Evolutionary conservation across 2,113 vertebrate species (phyloP).

Genomic region (Meriones unguiculatus): DNA sequence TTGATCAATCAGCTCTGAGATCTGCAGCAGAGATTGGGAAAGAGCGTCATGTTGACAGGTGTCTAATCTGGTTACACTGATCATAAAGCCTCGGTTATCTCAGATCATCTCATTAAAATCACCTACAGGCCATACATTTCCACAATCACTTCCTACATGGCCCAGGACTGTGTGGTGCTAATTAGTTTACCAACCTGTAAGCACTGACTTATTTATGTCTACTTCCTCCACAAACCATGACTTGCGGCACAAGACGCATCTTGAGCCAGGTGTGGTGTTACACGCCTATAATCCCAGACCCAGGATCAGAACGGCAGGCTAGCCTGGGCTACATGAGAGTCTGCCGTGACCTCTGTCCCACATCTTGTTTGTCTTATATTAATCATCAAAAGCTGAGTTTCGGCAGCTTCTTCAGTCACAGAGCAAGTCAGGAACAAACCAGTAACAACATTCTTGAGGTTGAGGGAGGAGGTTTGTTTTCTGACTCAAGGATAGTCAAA

Average conservation of each 20-base stretch:
- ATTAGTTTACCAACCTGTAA: slow-evolving; percentile 28
- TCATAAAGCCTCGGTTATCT: slow-evolving; percentile 57
- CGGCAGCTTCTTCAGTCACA: neutral
- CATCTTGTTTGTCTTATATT: neutral
- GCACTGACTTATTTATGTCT: neutral
- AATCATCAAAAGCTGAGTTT: slow-evolving; percentile 42
- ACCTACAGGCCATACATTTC: slow-evolving; percentile 50
- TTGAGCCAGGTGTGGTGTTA: neutral
- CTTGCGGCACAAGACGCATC: neutral
- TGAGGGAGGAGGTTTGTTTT: neutral
- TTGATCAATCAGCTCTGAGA: slow-evolving; percentile 51
- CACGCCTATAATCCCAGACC: neutral
- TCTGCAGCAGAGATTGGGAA: slow-evolving; percentile 50
- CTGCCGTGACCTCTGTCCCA: neutral
- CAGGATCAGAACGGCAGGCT: neutral
- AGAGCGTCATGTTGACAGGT: slow-evolving; percentile 45
- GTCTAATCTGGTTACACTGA: slow-evolving; percentile 23
- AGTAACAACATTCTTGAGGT: slow-evolving; percentile 18
- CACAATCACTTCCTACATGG: slow-evolving; percentile 2
- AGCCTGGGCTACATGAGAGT: neutral
- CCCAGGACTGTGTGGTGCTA: neutral
- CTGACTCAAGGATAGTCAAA: slow-evolving; percentile 36
- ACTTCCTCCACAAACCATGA: slow-evolving; percentile 25
- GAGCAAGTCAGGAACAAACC: slow-evolving; percentile 7
- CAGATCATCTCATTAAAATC: slow-evolving; percentile 17